Conservation (phyloP, 2,888 invertebrate species). For the Perizoma affinitatum region DNA sequence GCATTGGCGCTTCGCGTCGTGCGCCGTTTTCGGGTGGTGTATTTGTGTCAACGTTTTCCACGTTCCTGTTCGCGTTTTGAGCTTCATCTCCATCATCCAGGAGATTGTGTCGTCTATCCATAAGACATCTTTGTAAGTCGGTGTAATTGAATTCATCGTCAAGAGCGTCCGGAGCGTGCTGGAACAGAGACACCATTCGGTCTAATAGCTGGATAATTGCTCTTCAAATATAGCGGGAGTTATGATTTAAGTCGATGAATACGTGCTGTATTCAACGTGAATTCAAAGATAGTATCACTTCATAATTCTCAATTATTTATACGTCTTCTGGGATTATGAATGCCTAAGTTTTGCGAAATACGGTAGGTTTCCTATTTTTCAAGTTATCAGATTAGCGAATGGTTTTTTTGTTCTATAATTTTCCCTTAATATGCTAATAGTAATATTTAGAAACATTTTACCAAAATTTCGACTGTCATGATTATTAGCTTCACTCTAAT, state of each 20-base stretch:
- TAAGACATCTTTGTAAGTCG: neutral
- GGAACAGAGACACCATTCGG: conserved; percentile 26
- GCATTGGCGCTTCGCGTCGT: neutral
- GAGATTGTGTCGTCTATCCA: neutral
- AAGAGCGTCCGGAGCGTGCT: conserved; percentile 15
- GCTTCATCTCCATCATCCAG: conserved; percentile 4
- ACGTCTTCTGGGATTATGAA: no score
- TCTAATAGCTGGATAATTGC: conserved; percentile 15
- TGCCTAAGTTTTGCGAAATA: no score
- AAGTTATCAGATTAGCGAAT: no score
- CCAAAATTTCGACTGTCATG: no score
- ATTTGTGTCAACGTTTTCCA: neutral
- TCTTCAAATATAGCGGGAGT: conserved; percentile 5
- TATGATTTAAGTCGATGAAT: neutral
- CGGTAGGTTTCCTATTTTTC: no score
- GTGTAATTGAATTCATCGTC: neutral
- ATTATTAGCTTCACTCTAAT: no score
- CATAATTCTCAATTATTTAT: no score
- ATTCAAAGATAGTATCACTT: no score
- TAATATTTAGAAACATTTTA: no score
- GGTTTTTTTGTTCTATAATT: no score
- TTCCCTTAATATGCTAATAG: no score
- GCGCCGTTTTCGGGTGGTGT: neutral
- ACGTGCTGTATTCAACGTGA: neutral
- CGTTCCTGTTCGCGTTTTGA: neutral